Conservation (phyloP, 1,140 invertebrate species). For the Caenorhabditis briggsae region DNA sequence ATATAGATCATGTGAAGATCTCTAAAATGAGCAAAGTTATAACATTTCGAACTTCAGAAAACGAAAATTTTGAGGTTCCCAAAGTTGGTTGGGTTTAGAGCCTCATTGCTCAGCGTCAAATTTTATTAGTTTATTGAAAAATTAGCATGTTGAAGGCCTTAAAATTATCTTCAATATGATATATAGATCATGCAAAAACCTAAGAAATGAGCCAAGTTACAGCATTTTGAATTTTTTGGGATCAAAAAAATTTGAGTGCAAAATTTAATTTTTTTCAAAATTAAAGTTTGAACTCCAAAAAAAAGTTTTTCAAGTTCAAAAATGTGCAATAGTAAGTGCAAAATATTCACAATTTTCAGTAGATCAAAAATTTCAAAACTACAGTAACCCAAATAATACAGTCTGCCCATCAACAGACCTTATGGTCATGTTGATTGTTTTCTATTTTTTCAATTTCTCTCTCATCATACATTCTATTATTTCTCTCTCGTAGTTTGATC, state of each 20-base stretch:
- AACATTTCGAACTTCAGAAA: too few relatives aligned
- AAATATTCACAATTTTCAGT: neutral
- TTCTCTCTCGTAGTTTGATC: constrained; percentile 12
- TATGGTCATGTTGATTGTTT: constrained; percentile 2
- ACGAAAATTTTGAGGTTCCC: too few relatives aligned
- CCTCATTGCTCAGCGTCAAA: too few relatives aligned
- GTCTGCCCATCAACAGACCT: neutral
- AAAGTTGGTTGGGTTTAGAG: too few relatives aligned
- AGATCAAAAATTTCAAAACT: neutral
- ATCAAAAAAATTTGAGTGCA: constrained; percentile 1
- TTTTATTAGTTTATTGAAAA: too few relatives aligned
- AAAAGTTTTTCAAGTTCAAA: neutral
- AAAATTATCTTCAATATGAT: neutral
- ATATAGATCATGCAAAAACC: neutral
- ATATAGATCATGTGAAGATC: too few relatives aligned
- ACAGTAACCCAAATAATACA: neutral
- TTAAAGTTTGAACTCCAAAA: neutral
- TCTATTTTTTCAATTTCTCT: neutral
- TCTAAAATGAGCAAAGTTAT: too few relatives aligned
- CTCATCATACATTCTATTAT: neutral
- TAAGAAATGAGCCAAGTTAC: neutral
- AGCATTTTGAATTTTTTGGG: neutral
- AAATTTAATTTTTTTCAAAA: neutral
- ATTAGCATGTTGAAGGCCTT: too few relatives aligned
- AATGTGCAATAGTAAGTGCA: too few relatives aligned